Conservation (phyloP, 2,888 invertebrate genomes). For the Pantelozetes paolii region DNA sequence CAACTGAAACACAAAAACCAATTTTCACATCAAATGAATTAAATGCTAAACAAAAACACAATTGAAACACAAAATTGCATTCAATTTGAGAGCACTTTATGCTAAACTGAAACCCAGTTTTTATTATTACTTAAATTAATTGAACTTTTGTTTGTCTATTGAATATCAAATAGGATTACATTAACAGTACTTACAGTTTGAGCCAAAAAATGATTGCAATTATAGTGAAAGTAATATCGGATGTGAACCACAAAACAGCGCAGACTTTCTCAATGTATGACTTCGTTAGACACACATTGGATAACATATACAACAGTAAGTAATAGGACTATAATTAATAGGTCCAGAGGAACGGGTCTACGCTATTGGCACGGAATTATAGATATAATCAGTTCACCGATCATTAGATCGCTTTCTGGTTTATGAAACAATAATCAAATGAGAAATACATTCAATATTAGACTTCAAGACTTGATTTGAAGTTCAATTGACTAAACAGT, state of each 20-base stretch:
- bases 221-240: not conserved
- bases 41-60: not conserved
- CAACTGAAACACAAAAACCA: not conserved
- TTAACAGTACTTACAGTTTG: not conserved
- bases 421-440: not conserved
- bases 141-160: not conserved
- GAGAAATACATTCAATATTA: not conserved
- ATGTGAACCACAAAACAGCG: not conserved
- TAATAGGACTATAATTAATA: constrained; percentile 5
- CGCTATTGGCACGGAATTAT: constrained; percentile 8
- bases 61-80: not conserved
- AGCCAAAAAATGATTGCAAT: not conserved
- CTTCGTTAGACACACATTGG: not conserved
- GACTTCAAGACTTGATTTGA: not conserved
- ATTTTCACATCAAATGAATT: not conserved
- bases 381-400: not conserved
- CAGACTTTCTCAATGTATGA: not conserved
- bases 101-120: not conserved
- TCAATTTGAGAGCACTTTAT: too few relatives aligned
- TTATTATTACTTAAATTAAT: not conserved
- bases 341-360: not conserved
- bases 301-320: not conserved
- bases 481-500: not conserved
- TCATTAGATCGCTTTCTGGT: constrained; percentile 5
- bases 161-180: not conserved